A percentile compares a stretch with the other conserved stretches of the same genome.
phyloP scores from a whole-genome alignment of 1,140 invertebrate genomes.

The Drosophila busckii region DNA sequence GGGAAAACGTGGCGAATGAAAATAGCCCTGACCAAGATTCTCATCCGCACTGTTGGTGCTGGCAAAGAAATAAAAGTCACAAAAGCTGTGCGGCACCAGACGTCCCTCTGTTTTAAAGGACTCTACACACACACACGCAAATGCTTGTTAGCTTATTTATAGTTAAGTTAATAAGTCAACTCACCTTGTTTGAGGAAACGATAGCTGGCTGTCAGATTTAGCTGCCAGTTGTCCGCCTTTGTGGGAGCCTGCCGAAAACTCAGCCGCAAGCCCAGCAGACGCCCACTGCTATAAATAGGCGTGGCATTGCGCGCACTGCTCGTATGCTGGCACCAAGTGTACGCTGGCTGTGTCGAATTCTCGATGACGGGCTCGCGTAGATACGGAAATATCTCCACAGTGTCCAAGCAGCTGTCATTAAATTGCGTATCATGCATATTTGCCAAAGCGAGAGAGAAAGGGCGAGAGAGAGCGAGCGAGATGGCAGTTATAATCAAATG shows the following conservation, averaged over 20 bases:
- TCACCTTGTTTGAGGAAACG: conserved; percentile 72
- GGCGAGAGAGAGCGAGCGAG: background rate
- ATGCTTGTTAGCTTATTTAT: no score
- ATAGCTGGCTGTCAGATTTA: conserved; percentile 67
- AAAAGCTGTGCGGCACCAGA: conserved; percentile 65
- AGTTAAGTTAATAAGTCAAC: background rate
- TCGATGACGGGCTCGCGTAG: conserved; percentile 74
- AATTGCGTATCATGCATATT: conserved; percentile 45
- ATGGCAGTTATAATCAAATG: conserved; percentile 6
- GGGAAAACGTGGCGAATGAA: conserved; percentile 75
- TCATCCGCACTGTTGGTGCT: conserved; percentile 39
- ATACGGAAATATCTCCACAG: conserved; percentile 77
- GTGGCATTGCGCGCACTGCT: conserved; percentile 41
- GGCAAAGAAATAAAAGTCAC: conserved; percentile 77
- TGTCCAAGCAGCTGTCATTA: conserved; percentile 73
- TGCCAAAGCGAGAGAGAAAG: background rate
- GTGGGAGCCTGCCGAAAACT: conserved; percentile 55
- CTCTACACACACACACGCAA: conserved; percentile 30
- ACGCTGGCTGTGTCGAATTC: conserved; percentile 62
- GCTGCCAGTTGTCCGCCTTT: conserved; percentile 31
- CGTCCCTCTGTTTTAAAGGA: conserved; percentile 67
- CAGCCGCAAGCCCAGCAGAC: conserved; percentile 61
- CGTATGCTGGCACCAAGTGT: conserved; percentile 71
- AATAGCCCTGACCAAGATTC: conserved; percentile 61
- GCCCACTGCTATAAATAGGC: conserved; percentile 73